These are phyloP conservation scores for Toxostoma redivivum DNA, from an alignment of 2,113 vertebrate genomes.

Conservation along the genomic window DNA sequence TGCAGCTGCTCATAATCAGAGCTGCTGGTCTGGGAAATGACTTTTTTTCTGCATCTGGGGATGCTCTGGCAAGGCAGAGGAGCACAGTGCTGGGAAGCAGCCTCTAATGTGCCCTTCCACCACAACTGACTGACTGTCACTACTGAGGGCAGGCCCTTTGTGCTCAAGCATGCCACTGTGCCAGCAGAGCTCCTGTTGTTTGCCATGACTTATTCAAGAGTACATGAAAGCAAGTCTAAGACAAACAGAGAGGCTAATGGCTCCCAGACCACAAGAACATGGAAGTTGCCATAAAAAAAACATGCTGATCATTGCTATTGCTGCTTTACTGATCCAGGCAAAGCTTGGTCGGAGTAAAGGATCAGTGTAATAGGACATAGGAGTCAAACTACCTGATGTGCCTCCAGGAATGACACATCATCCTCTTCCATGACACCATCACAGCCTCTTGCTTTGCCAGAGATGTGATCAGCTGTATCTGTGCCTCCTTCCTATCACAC, in stretches of 20 bases:
- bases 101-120: neutral
- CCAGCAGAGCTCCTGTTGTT: neutral
- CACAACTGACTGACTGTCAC: neutral
- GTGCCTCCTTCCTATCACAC: neutral
- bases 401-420: neutral
- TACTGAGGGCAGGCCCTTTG: neutral
- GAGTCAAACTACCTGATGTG: neutral
- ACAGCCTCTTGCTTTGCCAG: neutral
- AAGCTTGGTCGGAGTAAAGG: neutral
- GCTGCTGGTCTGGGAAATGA: rapidly evolving
- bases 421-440: neutral
- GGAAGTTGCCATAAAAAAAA: neutral
- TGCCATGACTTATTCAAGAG: neutral
- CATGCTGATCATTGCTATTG: neutral
- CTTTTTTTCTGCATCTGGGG: neutral
- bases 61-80: neutral
- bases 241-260: neutral
- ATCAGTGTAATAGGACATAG: rapidly evolving
- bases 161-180: neutral
- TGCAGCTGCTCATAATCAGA: neutral
- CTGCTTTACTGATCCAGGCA: neutral
- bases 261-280: neutral
- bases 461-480: neutral
- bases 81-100: neutral
- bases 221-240: neutral